These are phyloP conservation scores for Clarias pachynema DNA, from an alignment of 2,797 vertebrate genomes.

Conservation along the genomic window DNA sequence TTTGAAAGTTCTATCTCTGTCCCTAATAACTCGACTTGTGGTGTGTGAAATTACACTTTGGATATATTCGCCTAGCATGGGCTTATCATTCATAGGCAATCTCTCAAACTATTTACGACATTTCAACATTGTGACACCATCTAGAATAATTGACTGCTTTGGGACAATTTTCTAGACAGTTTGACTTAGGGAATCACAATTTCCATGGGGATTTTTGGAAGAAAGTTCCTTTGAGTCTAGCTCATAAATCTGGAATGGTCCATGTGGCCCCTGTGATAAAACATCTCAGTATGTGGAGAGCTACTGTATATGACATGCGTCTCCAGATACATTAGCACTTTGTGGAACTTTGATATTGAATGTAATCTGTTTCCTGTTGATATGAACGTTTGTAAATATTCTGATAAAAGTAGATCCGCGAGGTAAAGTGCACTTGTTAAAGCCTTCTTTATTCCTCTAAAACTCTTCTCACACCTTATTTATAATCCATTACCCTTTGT, in stretches of 20 bases:
- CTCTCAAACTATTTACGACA: slow-evolving; percentile 31
- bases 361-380: slow-evolving; percentile 78
- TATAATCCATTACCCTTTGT: slow-evolving; percentile 54
- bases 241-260: slow-evolving; percentile 22
- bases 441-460: slow-evolving; percentile 60
- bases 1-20: slow-evolving; percentile 45
- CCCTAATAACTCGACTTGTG: slow-evolving; percentile 37
- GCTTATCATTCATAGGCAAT: slow-evolving; percentile 23
- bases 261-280: slow-evolving; percentile 59
- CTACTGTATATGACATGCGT: slow-evolving; percentile 36
- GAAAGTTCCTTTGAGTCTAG: slow-evolving; percentile 15
- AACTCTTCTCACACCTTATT: slow-evolving; percentile 49
- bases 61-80: neutral
- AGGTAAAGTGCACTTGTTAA: slow-evolving; percentile 82
- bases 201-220: neutral
- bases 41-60: slow-evolving; percentile 43
- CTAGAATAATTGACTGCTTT: slow-evolving; percentile 8
- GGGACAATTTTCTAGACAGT: slow-evolving; percentile 29
- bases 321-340: slow-evolving; percentile 74
- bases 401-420: slow-evolving; percentile 68
- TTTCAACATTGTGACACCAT: slow-evolving; percentile 11
- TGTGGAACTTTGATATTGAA: slow-evolving; percentile 82
- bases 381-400: slow-evolving; percentile 75
- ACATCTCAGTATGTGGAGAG: slow-evolving; percentile 32
- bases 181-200: slow-evolving; percentile 3